Conservation (phyloP, 2,888 invertebrate genomes). For the Aleiodes testaceus region DNA sequence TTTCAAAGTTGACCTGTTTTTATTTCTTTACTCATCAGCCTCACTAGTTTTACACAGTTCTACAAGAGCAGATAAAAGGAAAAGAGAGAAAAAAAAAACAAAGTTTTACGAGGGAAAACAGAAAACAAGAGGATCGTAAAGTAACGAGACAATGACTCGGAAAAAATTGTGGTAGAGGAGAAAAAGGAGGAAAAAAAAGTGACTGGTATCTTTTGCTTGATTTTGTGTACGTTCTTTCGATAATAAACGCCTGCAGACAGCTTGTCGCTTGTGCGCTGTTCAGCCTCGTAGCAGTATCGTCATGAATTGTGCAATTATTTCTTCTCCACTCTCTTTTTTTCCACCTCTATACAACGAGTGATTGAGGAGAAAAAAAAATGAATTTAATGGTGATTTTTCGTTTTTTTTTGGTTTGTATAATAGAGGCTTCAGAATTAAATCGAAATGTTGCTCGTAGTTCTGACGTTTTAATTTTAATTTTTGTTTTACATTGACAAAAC, state of each 20-base stretch:
- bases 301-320: constrained; percentile 51
- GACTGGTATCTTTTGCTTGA: constrained; percentile 31
- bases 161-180: constrained; percentile 23
- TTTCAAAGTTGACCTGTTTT: constrained; percentile 34
- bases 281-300: constrained; percentile 34
- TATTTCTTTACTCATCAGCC: constrained; percentile 7
- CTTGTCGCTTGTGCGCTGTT: constrained; percentile 51
- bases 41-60: constrained; percentile 10
- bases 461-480: constrained; percentile 1
- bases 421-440: not conserved
- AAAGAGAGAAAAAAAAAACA: constrained; percentile 11
- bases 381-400: not conserved
- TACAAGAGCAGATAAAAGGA: constrained; percentile 4
- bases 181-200: constrained; percentile 12
- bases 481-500: constrained; percentile 20
- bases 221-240: constrained; percentile 45
- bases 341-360: not conserved
- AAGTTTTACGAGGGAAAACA: constrained; percentile 37
- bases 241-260: constrained; percentile 54
- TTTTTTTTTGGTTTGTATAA: not conserved
- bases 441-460: not conserved
- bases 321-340: constrained; percentile 23
- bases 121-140: constrained; percentile 46
- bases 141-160: constrained; percentile 41
- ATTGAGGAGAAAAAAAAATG: not conserved